Conservation (phyloP, 30 jellyfish, hydroid and myxozoan genomes). For the Sanderia malayensis region DNA sequence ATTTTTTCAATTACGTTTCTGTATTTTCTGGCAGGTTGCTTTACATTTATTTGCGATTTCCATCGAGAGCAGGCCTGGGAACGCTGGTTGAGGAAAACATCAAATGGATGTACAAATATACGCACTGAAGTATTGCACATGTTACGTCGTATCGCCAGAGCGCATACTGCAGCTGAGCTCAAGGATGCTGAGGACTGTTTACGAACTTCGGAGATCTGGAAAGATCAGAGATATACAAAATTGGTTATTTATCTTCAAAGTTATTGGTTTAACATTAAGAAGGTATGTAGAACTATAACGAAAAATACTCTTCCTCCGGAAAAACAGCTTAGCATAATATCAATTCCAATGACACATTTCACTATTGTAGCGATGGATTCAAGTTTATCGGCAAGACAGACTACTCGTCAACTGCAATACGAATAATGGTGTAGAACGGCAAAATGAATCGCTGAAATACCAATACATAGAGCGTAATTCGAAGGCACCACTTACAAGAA, state of each 20-base stretch:
- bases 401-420: conserved; percentile 39
- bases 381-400: conserved; percentile 52
- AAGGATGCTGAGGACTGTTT: conserved; percentile 12
- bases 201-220: conserved; percentile 2
- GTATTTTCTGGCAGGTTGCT: conserved; percentile 21
- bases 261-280: conserved; percentile 13
- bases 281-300: no score
- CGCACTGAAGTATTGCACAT: not conserved
- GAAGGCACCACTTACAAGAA: conserved; percentile 14
- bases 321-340: no score
- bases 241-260: not conserved
- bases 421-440: conserved; percentile 67
- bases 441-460: conserved; percentile 52
- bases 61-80: no score
- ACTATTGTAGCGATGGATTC: conserved; percentile 56
- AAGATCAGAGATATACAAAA: no score
- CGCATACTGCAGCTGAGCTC: conserved; percentile 11
- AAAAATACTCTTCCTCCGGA: no score
- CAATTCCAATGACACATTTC: no score
- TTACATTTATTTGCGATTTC: conserved; percentile 5
- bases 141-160: conserved; percentile 23
- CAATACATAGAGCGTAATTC: conserved; percentile 25
- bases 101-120: not conserved
- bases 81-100: conserved; percentile 16
- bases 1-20: not conserved